Base-by-base conservation (phyloP, 2,888 invertebrate genomes). In the Lithophane semibrunnea region DNA sequence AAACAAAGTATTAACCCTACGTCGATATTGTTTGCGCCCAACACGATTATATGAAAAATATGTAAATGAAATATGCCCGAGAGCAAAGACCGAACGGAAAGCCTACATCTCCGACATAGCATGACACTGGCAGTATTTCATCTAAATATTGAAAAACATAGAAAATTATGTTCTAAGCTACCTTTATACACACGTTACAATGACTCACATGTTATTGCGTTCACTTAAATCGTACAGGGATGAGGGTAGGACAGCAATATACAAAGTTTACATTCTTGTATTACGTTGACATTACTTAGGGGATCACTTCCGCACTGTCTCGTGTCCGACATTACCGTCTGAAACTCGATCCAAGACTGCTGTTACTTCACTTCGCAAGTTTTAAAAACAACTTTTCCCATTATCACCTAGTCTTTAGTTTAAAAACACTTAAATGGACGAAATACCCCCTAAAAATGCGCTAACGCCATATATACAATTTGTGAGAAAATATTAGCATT, bases 81-180 rank as follows among this genome's bases (percentile, higher is more conserved):
- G 76, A 77, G 82, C 73, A 70, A 77, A 60, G 73, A 82, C 79
- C 75, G 69, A 85, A 86, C 84, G 79, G 79, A 86, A 85, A 84
- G 86, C 83, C 84, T 88, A 87, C 71, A 65, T 64, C 81, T 80
- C 83, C 66, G 74, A 75, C 65, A 73, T 73, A 82, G 73, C 79
- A 89, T 91, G 92, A 94, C 92, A 93, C 92, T 94, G 95, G 95
- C 95, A 95, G 94, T 95, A 94, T 92, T 93, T 93, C 90, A 94
- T 94, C 95, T 95, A 96, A 94, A 94, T 95, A 95, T 95, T 94
- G 95, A 95, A 95, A 95, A 95, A 95, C 93, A 95, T 94, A 94
- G 94, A 95, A 95, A 95, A 94, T 95, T 88, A 94, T 94, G 90
- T 92, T 94, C 93, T 94, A 94, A 91, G 88, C 95, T 96, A 96